These are phyloP conservation scores for Cynodonichthys magdalenae DNA, from an alignment of 2,797 vertebrate genomes.

Conservation along the genomic window DNA sequence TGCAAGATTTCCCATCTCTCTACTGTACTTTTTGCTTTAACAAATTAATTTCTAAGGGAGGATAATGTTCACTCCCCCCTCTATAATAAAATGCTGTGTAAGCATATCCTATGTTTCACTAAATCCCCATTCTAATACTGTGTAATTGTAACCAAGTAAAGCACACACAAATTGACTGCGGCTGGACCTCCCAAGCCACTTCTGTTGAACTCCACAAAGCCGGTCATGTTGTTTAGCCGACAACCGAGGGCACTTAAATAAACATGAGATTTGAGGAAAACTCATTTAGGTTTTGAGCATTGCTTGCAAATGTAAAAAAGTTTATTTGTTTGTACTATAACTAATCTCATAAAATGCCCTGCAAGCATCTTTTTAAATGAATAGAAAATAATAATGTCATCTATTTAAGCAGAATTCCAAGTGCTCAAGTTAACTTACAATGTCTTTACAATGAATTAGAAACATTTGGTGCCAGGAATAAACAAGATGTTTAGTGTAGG, in stretches of 20 bases:
- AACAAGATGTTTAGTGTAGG: too few species aligned
- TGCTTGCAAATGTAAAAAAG: background rate
- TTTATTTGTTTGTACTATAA: background rate
- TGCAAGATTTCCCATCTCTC: constrained; percentile 49
- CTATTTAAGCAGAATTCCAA: background rate
- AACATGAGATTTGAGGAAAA: background rate
- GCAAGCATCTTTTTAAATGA: background rate
- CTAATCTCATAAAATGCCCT: background rate
- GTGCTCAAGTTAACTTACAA: background rate
- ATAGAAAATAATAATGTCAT: background rate
- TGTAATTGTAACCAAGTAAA: constrained; percentile 38
- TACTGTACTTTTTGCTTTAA: constrained; percentile 47
- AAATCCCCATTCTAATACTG: constrained; percentile 32
- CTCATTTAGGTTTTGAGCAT: background rate
- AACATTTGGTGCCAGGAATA: too few species aligned
- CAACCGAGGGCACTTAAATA: constrained; percentile 40
- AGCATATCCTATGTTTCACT: constrained; percentile 43
- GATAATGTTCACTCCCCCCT: constrained; percentile 34
- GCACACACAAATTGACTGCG: constrained; percentile 37
- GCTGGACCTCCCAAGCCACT: constrained; percentile 32
- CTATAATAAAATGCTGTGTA: constrained; percentile 35
- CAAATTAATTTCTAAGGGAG: constrained; percentile 59
- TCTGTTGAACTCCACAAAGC: constrained; percentile 45
- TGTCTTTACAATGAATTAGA: background rate
- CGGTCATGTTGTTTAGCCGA: constrained; percentile 51